A percentile compares a stretch with the other conserved stretches of the same genome.
phyloP scores from a whole-genome alignment of 2,113 vertebrate genomes.

The Chlamydotis undulata region DNA sequence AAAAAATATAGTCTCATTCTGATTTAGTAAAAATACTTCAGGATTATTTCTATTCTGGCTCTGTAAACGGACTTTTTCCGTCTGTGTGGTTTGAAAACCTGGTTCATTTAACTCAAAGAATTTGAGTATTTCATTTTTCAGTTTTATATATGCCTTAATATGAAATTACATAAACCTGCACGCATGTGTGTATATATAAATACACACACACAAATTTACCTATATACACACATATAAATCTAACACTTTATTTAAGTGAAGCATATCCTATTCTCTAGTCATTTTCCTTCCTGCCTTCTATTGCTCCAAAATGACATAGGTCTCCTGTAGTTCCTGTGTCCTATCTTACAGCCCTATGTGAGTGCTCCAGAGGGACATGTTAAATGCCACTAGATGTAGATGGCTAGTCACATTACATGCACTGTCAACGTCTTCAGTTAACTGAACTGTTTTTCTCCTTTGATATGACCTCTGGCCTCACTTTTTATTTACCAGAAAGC shows the following conservation, averaged over 20 bases:
- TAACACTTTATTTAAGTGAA: not conserved
- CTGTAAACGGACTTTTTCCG: not conserved
- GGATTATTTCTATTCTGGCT: not conserved
- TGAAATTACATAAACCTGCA: not conserved
- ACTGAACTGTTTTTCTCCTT: not conserved
- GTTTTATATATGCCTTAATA: not conserved
- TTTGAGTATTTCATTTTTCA: not conserved
- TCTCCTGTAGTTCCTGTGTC: not conserved
- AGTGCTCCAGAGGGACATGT: not conserved
- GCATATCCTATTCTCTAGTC: not conserved
- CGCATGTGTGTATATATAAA: fast-evolving
- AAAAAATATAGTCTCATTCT: not conserved
- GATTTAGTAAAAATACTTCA: not conserved
- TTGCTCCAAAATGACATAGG: not conserved
- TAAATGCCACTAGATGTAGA: not conserved
- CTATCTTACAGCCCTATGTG: not conserved
- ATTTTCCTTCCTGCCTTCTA: not conserved
- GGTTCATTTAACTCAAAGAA: not conserved
- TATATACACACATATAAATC: not conserved
- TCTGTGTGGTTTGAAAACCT: not conserved
- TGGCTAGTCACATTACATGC: not conserved
- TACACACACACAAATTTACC: not conserved
- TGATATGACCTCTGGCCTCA: not conserved
- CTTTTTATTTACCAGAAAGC: not conserved
- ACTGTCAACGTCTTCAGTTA: not conserved